Evolutionary conservation across 2,113 vertebrate species (phyloP).

Genomic region (Balaenoptera acutorostrata): DNA sequence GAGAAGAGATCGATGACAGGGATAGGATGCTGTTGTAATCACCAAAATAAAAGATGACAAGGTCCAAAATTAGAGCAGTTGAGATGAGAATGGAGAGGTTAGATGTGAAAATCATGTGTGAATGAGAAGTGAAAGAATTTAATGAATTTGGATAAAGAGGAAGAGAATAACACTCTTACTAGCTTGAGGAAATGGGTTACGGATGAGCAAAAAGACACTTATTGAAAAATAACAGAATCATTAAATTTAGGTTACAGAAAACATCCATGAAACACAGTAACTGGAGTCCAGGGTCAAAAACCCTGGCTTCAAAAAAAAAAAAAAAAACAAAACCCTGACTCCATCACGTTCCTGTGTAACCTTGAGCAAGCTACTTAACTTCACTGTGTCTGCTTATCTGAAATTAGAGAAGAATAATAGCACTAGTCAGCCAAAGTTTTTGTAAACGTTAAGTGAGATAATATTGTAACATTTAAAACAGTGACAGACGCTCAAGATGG

Average conservation of each 20-base stretch:
- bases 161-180: background rate
- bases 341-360: background rate
- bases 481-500: background rate
- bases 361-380: fast-evolving
- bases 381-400: background rate
- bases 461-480: background rate
- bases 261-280: background rate
- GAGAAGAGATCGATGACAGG: background rate
- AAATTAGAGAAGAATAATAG: background rate
- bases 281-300: background rate
- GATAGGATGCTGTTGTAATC: background rate
- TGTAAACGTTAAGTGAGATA: background rate
- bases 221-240: background rate
- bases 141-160: background rate
- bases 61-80: background rate
- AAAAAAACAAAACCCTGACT: background rate
- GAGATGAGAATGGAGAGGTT: background rate
- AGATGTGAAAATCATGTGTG: background rate
- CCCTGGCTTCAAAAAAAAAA: background rate
- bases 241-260: background rate
- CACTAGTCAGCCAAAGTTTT: background rate
- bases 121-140: background rate
- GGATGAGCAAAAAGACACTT: background rate
- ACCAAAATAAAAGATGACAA: background rate
- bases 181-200: background rate